These are phyloP conservation scores for Labroides dimidiatus DNA, from an alignment of 2,797 vertebrate species.

Conservation along the genomic window DNA sequence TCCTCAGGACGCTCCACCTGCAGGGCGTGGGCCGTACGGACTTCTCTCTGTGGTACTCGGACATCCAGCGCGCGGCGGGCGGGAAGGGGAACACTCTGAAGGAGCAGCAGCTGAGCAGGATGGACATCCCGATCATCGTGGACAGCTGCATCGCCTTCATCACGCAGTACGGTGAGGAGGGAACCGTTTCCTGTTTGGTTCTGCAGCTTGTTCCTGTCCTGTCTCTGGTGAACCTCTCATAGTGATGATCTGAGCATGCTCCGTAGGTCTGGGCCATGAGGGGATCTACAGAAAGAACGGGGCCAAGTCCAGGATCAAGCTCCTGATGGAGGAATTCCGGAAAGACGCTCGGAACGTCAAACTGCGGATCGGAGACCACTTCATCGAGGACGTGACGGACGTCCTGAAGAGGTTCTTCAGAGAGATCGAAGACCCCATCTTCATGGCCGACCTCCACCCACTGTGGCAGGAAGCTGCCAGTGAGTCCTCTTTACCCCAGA, in stretches of 20 bases:
- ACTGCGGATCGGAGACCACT: slow-evolving; percentile 94
- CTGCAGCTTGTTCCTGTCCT: no score
- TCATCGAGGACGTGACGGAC: slow-evolving; percentile 96
- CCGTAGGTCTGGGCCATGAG: slow-evolving; percentile 91
- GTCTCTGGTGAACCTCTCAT: no score
- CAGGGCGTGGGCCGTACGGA: slow-evolving; percentile 89
- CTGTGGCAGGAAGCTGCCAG: slow-evolving; percentile 94
- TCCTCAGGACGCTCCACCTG: slow-evolving; percentile 91
- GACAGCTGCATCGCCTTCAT: slow-evolving; percentile 98
- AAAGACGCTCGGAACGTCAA: slow-evolving; percentile 95
- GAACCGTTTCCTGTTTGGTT: no score
- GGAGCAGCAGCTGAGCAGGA: slow-evolving; percentile 96
- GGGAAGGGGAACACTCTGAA: slow-evolving; percentile 90
- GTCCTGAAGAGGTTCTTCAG: slow-evolving; percentile 98
- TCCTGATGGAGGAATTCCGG: slow-evolving; percentile 96
- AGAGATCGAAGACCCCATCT: slow-evolving; percentile 93
- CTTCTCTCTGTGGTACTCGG: slow-evolving; percentile 89
- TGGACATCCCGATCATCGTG: slow-evolving; percentile 96
- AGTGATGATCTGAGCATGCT: slow-evolving; percentile 14
- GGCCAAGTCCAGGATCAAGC: slow-evolving; percentile 93
- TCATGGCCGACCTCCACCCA: slow-evolving; percentile 90
- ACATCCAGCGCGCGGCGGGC: slow-evolving; percentile 91
- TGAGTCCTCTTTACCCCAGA: slow-evolving; percentile 57
- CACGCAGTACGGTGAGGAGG: slow-evolving; percentile 91
- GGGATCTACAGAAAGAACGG: slow-evolving; percentile 98